Conservation (phyloP, 2,888 invertebrate species). For the Metallyticus violacea region DNA sequence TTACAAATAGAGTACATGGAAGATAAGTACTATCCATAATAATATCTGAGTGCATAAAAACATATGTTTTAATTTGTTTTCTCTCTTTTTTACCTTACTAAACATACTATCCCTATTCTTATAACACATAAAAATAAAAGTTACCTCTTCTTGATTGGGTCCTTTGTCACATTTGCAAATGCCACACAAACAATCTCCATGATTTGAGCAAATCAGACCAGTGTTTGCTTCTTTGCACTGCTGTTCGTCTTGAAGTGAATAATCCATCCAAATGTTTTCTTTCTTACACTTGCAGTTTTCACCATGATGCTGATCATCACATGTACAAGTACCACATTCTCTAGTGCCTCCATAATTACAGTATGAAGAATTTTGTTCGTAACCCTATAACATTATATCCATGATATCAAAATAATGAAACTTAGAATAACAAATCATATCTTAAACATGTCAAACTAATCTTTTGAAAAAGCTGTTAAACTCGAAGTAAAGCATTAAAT, state of each 20-base stretch:
- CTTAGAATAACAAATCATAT: too few relatives aligned
- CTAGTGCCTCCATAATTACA: not conserved
- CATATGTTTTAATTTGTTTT: too few relatives aligned
- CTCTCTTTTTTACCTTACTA: too few relatives aligned
- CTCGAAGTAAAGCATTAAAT: too few relatives aligned
- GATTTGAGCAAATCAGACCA: constrained; percentile 54
- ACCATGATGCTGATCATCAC: constrained; percentile 52
- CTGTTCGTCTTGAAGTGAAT: not conserved
- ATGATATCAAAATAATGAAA: too few relatives aligned
- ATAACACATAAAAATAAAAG: not conserved
- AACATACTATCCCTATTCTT: too few relatives aligned
- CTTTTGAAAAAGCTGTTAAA: too few relatives aligned
- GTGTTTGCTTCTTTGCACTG: constrained; percentile 36
- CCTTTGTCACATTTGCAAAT: constrained; percentile 50
- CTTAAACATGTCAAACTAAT: too few relatives aligned
- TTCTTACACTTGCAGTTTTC: constrained; percentile 61
- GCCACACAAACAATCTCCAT: constrained; percentile 65
- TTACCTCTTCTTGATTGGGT: constrained; percentile 6
- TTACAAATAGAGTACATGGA: too few relatives aligned
- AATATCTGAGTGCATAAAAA: too few relatives aligned
- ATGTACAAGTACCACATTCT: constrained; percentile 56
- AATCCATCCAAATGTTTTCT: not conserved
- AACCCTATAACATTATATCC: not conserved
- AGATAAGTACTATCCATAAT: too few relatives aligned
- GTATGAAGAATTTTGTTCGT: not conserved